Evolutionary conservation across 2,888 invertebrate genomes (phyloP).

Genomic region (Idaea dimidiata): DNA sequence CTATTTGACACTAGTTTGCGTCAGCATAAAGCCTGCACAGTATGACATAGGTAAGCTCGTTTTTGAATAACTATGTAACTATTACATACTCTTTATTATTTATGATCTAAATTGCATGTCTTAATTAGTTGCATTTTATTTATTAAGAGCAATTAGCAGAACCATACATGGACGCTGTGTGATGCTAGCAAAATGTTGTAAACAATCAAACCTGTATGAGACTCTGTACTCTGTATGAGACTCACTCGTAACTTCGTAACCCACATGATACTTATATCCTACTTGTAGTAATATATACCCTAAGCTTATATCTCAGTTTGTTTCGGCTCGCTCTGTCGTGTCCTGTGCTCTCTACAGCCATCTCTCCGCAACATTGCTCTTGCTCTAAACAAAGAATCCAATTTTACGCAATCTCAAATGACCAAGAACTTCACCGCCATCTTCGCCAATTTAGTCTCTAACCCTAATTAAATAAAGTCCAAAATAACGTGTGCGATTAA

Average conservation of each 20-base stretch:
- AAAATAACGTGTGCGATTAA: conserved; percentile 24
- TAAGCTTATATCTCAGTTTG: not conserved
- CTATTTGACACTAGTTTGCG: not conserved
- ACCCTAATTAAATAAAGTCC: conserved; percentile 17
- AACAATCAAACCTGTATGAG: too few species aligned
- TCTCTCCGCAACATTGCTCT: conserved; percentile 13
- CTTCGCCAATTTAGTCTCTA: conserved; percentile 21
- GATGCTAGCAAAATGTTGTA: too few species aligned
- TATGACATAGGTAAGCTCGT: not conserved
- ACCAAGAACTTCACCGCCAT: conserved; percentile 28
- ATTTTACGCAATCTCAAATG: conserved; percentile 27
- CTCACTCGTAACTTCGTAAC: too few species aligned
- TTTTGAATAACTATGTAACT: too few species aligned
- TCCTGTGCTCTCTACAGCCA: not conserved
- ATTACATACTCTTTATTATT: too few species aligned
- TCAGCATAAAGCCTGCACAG: not conserved
- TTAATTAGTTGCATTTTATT: too few species aligned
- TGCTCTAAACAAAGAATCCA: conserved; percentile 25
- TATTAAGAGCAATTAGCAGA: too few species aligned
- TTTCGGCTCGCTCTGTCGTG: not conserved
- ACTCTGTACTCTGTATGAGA: too few species aligned
- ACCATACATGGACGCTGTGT: too few species aligned
- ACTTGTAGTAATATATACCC: too few species aligned
- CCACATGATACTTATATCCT: too few species aligned
- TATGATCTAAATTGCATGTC: too few species aligned